Conservation (phyloP, 2,888 invertebrate species). For the Drosophila limbata region DNA sequence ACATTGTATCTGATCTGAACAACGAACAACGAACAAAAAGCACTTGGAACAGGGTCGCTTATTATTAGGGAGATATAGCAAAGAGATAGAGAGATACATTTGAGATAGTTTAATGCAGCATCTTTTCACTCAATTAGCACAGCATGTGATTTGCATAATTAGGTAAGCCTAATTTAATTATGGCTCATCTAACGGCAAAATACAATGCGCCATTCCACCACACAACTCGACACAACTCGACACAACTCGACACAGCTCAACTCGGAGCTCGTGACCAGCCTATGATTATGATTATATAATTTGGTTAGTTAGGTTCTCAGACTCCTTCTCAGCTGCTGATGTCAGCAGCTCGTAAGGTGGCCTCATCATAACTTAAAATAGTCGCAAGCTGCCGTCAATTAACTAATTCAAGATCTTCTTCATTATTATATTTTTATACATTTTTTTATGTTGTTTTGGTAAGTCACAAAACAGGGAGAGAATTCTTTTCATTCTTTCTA, state of each 20-base stretch:
- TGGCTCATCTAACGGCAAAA: slow-evolving; percentile 53
- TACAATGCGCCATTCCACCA: slow-evolving; percentile 21
- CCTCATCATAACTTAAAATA: slow-evolving; percentile 76
- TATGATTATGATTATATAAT: slow-evolving; percentile 75
- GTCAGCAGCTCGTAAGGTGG: slow-evolving; percentile 52
- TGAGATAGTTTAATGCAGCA: slow-evolving; percentile 23
- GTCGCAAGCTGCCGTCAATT: slow-evolving; percentile 69
- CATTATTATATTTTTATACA: not conserved
- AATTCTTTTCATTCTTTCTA: slow-evolving; percentile 38
- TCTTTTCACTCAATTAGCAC: slow-evolving; percentile 66
- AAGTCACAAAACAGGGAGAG: slow-evolving; percentile 28
- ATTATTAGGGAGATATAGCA: slow-evolving; percentile 17
- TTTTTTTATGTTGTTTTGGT: slow-evolving; percentile 15
- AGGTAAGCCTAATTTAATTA: slow-evolving; percentile 60
- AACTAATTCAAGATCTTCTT: slow-evolving; percentile 61
- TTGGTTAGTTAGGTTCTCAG: slow-evolving; percentile 50
- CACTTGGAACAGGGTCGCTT: slow-evolving; percentile 4
- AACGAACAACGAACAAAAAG: slow-evolving; percentile 1
- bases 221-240: not conserved
- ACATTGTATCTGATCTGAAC: slow-evolving; percentile 6
- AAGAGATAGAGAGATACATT: slow-evolving; percentile 19
- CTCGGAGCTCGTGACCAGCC: slow-evolving; percentile 32
- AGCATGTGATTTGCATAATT: slow-evolving; percentile 72
- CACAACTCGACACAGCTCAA: not conserved
- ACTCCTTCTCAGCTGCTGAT: slow-evolving; percentile 67